Conservation (phyloP, 1,140 invertebrate species). For the Lineus longissimus region DNA sequence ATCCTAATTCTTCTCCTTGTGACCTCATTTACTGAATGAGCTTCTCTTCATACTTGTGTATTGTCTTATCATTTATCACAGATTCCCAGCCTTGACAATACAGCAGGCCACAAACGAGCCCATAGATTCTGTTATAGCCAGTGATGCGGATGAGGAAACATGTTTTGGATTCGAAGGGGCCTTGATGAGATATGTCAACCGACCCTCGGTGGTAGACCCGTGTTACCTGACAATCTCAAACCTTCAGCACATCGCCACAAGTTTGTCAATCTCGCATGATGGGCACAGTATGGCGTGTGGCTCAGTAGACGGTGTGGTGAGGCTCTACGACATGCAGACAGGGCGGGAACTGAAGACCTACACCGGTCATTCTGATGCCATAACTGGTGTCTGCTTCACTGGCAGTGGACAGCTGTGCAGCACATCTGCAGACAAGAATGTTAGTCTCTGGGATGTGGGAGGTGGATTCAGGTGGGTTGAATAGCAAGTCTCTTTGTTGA, state of each 20-base stretch:
- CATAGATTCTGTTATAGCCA: neutral
- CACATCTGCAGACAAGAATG: constrained; percentile 40
- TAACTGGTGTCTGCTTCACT: constrained; percentile 49
- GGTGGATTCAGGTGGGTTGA: constrained; percentile 39
- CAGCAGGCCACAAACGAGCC: constrained; percentile 49
- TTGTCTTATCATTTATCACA: constrained; percentile 20
- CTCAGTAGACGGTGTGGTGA: constrained; percentile 39
- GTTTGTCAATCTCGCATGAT: constrained; percentile 41
- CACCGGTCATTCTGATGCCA: constrained; percentile 44
- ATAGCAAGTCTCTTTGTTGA: neutral
- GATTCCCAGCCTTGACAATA: constrained; percentile 42
- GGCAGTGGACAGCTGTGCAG: constrained; percentile 39
- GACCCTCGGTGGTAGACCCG: constrained; percentile 31
- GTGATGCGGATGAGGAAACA: neutral
- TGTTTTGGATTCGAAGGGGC: constrained; percentile 6
- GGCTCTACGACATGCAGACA: constrained; percentile 39
- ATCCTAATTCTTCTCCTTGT: no score
- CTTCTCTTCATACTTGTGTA: no score
- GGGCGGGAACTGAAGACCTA: constrained; percentile 44
- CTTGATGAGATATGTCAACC: constrained; percentile 38
- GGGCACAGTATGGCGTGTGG: constrained; percentile 42
- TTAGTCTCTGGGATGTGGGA: constrained; percentile 47
- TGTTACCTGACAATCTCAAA: constrained; percentile 40
- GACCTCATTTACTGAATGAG: no score
- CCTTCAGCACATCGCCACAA: constrained; percentile 37